A percentile compares a stretch with the other conserved stretches of the same genome.
phyloP scores from a whole-genome alignment of 2,113 vertebrate species.

The Triplophysa tibetana region DNA sequence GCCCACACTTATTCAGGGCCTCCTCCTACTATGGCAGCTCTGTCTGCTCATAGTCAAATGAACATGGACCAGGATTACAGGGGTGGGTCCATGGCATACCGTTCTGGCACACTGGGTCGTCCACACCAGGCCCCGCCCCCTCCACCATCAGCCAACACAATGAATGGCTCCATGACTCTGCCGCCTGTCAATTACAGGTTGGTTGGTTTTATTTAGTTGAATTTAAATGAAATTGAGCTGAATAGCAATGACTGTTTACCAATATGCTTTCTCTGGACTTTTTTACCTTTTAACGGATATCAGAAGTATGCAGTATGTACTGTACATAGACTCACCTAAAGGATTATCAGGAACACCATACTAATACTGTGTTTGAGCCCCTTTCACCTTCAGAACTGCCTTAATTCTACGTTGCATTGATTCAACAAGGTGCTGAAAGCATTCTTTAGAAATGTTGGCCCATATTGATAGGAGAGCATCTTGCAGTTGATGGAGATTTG shows the following conservation, averaged over 20 bases:
- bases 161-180: conserved; percentile 78
- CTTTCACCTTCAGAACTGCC: too few species aligned
- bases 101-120: conserved; percentile 86
- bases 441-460: too few species aligned
- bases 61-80: conserved; percentile 85
- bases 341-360: too few species aligned
- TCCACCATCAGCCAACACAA: conserved; percentile 82
- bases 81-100: conserved; percentile 77
- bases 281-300: too few species aligned
- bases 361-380: too few species aligned
- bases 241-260: not conserved
- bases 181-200: conserved; percentile 88
- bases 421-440: too few species aligned
- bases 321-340: too few species aligned
- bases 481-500: too few species aligned
- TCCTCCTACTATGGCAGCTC: conserved; percentile 75
- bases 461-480: too few species aligned
- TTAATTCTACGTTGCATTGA: too few species aligned
- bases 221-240: not conserved
- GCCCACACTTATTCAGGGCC: conserved; percentile 80
- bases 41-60: conserved; percentile 71
- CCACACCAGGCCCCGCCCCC: conserved; percentile 89
- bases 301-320: too few species aligned
- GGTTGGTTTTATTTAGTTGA: not conserved
- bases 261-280: too few species aligned